Percentiles rank a stretch among this genome's conserved stretches.
phyloP scores from a whole-genome alignment of 2,113 vertebrate genomes.

The Lampris incognitus region DNA sequence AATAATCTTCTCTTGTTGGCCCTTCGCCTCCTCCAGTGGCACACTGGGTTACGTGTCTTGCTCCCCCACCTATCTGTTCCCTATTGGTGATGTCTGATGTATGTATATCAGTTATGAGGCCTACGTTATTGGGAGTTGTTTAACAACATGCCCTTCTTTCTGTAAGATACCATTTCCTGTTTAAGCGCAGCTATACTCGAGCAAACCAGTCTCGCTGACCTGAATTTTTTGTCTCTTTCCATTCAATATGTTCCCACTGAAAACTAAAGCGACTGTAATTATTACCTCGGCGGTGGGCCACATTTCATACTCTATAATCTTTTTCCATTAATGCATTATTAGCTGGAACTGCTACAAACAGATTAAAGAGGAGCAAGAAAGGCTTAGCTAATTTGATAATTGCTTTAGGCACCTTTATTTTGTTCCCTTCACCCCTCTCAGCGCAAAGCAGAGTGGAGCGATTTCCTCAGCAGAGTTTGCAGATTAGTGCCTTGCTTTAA shows the following conservation, averaged over 20 bases:
- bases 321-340: slow-evolving; percentile 70
- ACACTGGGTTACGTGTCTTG: too few relatives aligned
- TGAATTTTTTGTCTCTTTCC: slow-evolving; percentile 62
- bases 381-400: slow-evolving; percentile 79
- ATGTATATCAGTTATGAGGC: too few relatives aligned
- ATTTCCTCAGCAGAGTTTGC: slow-evolving; percentile 67
- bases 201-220: slow-evolving; percentile 65
- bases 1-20: too few relatives aligned
- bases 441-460: slow-evolving; percentile 60
- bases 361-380: slow-evolving; percentile 71
- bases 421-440: slow-evolving; percentile 52
- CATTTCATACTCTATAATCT: slow-evolving; percentile 68
- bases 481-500: slow-evolving; percentile 38
- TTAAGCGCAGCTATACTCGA: slow-evolving; percentile 26
- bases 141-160: too few relatives aligned
- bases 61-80: too few relatives aligned
- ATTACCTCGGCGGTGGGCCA: slow-evolving; percentile 67
- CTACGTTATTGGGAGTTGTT: too few relatives aligned
- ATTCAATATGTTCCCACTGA: slow-evolving; percentile 51
- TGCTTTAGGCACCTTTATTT: slow-evolving; percentile 74
- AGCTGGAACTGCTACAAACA: slow-evolving; percentile 77
- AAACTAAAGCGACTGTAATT: slow-evolving; percentile 70
- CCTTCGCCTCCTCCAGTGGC: too few relatives aligned
- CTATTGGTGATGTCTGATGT: too few relatives aligned
- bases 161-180: too few relatives aligned